These are phyloP conservation scores for Sylvia atricapilla DNA, from an alignment of 2,113 vertebrate genomes.

Conservation along the genomic window DNA sequence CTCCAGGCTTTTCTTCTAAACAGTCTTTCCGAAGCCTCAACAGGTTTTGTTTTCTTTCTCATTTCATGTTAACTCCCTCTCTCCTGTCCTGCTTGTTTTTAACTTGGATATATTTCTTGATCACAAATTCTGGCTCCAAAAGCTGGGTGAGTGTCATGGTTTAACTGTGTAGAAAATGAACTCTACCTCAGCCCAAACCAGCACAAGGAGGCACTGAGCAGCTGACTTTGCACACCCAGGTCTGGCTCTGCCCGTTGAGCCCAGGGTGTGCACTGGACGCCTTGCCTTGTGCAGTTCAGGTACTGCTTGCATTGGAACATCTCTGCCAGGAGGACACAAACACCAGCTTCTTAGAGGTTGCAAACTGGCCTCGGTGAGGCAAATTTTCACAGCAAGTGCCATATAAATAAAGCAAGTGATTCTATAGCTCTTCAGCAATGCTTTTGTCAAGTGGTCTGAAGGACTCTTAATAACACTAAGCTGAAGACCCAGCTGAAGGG, in stretches of 20 bases:
- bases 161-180: neutral
- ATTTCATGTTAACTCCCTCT: neutral
- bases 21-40: neutral
- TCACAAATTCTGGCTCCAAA: neutral
- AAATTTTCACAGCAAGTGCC: neutral
- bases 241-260: neutral
- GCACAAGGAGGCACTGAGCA: neutral
- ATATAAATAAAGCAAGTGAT: neutral
- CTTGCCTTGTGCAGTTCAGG: neutral
- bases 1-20: neutral
- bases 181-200: neutral
- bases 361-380: neutral
- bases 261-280: neutral
- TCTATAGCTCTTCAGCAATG: neutral
- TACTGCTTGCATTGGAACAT: neutral
- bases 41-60: neutral
- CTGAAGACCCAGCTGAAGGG: neutral
- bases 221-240: neutral
- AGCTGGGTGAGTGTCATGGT: neutral
- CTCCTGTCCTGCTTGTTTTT: neutral
- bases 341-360: neutral
- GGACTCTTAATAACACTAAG: neutral
- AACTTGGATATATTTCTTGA: neutral
- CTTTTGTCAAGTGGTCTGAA: neutral
- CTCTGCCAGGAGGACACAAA: neutral